Conservation (phyloP, 30 jellyfish, hydroid and myxozoan genomes). For the Chironex yamaguchii region DNA sequence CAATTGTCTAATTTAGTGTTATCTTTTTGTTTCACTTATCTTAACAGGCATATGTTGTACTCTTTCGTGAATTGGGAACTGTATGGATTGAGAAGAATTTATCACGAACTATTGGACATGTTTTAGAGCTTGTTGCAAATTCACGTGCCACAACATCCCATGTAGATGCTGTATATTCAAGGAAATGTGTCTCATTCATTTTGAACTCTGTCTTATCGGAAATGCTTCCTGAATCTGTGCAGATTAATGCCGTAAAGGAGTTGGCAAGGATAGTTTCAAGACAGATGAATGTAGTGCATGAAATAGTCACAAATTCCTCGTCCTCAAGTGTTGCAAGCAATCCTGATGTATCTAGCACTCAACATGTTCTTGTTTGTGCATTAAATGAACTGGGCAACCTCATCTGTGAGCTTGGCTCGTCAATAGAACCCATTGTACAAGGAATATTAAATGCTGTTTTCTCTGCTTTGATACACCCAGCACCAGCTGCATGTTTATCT, state of each 20-base stretch:
- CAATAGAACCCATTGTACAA: constrained; percentile 75
- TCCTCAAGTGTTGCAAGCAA: constrained; percentile 54
- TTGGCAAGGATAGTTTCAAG: constrained; percentile 82
- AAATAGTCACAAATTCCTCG: constrained; percentile 72
- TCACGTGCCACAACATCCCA: constrained; percentile 94
- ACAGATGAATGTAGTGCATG: constrained; percentile 91
- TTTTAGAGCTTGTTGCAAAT: constrained; percentile 94
- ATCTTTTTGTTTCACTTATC: neutral
- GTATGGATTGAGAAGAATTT: constrained; percentile 87
- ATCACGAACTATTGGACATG: constrained; percentile 76
- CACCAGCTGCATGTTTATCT: constrained; percentile 98
- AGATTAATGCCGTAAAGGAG: constrained; percentile 90
- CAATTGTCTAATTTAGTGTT: too few relatives aligned
- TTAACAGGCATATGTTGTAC: constrained; percentile 90
- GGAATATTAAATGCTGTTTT: constrained; percentile 79
- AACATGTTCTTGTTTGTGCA: constrained; percentile 98
- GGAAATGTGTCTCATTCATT: constrained; percentile 91
- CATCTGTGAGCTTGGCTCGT: constrained; percentile 82
- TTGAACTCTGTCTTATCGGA: constrained; percentile 83
- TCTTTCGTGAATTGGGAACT: constrained; percentile 90
- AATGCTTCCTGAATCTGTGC: constrained; percentile 91
- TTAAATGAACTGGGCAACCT: constrained; percentile 84
- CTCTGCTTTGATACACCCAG: constrained; percentile 95
- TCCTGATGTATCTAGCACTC: constrained; percentile 87
- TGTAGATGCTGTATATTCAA: constrained; percentile 92